Conservation (phyloP, 2,113 vertebrate genomes). For the Desmodus rotundus region DNA sequence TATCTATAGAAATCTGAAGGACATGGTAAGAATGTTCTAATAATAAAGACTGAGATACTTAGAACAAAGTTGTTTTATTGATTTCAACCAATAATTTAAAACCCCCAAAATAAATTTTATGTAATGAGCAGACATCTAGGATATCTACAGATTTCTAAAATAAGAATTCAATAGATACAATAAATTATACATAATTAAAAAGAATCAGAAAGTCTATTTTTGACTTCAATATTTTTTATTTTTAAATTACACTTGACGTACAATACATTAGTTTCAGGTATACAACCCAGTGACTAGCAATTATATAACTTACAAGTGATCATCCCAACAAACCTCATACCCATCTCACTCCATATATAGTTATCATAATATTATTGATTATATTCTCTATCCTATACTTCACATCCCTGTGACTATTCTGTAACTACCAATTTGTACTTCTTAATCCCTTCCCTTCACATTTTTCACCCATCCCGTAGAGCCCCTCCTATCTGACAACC, state of each 20-base stretch:
- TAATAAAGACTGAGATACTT: background rate
- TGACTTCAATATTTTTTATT: background rate
- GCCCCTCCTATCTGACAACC: no score
- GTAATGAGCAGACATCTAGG: background rate
- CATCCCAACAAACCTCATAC: background rate
- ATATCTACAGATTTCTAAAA: background rate
- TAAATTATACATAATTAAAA: conserved; percentile 3
- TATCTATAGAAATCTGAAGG: background rate
- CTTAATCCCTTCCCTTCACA: background rate
- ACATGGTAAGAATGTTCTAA: background rate
- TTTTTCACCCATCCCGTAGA: background rate
- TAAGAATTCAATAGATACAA: background rate
- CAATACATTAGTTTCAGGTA: background rate
- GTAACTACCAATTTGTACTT: background rate
- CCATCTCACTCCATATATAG: background rate
- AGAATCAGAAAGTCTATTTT: background rate
- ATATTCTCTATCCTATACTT: no score
- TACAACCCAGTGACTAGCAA: background rate
- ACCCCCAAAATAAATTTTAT: background rate
- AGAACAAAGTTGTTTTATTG: background rate
- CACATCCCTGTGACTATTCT: background rate
- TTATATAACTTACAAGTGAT: background rate
- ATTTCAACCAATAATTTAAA: background rate
- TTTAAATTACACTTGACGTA: background rate
- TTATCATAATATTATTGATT: background rate